Base-by-base conservation (phyloP, 2,888 invertebrate species). In the Silvanus unidentatus region DNA sequence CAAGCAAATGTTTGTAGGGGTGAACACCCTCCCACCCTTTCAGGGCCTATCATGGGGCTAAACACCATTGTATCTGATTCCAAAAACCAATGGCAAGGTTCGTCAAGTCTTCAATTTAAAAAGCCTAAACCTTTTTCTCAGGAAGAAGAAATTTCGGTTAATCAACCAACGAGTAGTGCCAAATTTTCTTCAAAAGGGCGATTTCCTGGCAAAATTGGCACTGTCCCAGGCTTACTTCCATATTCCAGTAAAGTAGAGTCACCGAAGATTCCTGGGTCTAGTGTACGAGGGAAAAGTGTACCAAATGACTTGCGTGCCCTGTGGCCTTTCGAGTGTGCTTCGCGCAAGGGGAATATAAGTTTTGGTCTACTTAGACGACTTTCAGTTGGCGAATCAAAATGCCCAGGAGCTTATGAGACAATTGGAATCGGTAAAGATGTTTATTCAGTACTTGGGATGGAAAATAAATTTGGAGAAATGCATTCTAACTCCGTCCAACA, bases 221-320 rank as follows among this genome's bases (percentile, higher is more conserved):
- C 8, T 54, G 3, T 45, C 44, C 1, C 54, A 48, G 27, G 52
- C 52, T 6, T 50, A 54, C 28, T 50, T 46, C 16, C 52, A 54
- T 29, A 43, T 54, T 8, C 47, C 52, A 1, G 14, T 50, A 22
- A 47, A 44, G 28, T 3, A 14, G 13, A 8, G 4, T 14, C 51
- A 51, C 16, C 41, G 42, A 8, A 46, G 47, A 16, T 49, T 47
- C 13, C 42, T 51, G 2, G 35, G 44, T 2, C 16, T 51, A 4
- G 9, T 32, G n/a, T 40, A 36, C 32, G 2, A 29, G 2, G 11
- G 29, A 1, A 22, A 29, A 9, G 27, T 46, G 10, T 42, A n/a
- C 43, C 16, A 44, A 8, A 43, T 48, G 41, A 43, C 47, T 15
- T 50, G 43, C 11, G 52, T 58, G 1, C 58, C 60, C 55, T 48